Base-by-base conservation (phyloP, 2,113 vertebrate species). In the Abramis brama region DNA sequence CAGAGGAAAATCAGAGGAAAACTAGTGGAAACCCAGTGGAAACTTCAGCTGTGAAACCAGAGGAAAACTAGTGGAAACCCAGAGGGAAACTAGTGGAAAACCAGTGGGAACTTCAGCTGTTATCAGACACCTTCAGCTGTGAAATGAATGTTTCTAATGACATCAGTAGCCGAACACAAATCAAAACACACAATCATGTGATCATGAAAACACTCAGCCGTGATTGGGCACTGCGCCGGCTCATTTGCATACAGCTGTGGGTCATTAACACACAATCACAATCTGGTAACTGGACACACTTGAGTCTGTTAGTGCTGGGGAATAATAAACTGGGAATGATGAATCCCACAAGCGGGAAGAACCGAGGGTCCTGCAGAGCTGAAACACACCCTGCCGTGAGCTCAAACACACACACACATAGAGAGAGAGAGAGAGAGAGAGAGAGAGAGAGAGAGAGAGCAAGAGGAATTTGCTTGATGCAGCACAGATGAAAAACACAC, bases 201-300 rank as follows among this genome's bases (percentile, higher is more conserved):
- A 12, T 68, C 64, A 70, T 52, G 87, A 89, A 87, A 84, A 87
- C 87, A 87, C 83, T 83, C 57, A 60, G 76, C 87, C 85, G 64
- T 86, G 71, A 62, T 0, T 7, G 83, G 85, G 47, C 79, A 27
- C 39, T 73, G 84, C 82, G 88, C 64, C 87, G 77, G 57, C 50
- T 84, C 86, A 89, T 93, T 92, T 91, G 70, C 91, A 91, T 91
- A 90, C 91, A 92, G 90, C 92, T 91, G 92, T 55, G 75, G 4
- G 15, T 77, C 9, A 50, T 57, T 3, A 50, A 55, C 79, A 55
- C 79, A 87, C 77, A 52, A 52, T 77, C 25, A 55, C 74, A 52
- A 19, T 4, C 47, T 30, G 17, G 25, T 19, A 17, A 52, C 23
- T 15, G 68, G 12, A 19, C n/a, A 64, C 71, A 23, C 60, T 45